phyloP scores from a whole-genome alignment of 2,888 invertebrate species.

The Erannis defoliaria region DNA sequence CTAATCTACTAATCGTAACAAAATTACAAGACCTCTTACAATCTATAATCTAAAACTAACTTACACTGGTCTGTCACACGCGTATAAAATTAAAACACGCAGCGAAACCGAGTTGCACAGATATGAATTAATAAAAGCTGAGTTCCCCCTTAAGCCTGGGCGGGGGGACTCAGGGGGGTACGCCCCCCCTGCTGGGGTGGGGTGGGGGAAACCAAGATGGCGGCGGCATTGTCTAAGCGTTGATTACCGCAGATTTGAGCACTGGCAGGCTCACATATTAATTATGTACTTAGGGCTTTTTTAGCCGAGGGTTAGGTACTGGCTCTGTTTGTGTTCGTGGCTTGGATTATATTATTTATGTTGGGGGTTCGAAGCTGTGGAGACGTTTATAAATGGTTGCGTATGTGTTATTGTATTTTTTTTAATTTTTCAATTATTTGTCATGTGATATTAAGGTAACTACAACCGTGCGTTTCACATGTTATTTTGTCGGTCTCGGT shows the following conservation, averaged over 20 bases:
- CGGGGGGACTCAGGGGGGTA: slow-evolving; percentile 42
- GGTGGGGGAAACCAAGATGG: slow-evolving; percentile 72
- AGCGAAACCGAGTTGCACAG: slow-evolving; percentile 61
- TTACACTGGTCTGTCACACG: slow-evolving; percentile 41
- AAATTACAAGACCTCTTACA: slow-evolving; percentile 14
- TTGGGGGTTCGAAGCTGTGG: slow-evolving; percentile 7
- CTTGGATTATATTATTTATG: slow-evolving; percentile 51
- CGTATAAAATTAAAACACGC: slow-evolving; percentile 59
- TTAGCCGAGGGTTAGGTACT: slow-evolving; percentile 45
- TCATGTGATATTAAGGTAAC: too few species aligned
- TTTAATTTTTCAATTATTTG: too few species aligned
- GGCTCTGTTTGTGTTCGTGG: slow-evolving; percentile 49
- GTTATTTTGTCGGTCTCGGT: too few species aligned
- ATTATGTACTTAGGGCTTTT: slow-evolving; percentile 77
- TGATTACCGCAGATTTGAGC: slow-evolving; percentile 82
- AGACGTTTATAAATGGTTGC: background rate
- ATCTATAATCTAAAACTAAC: slow-evolving; percentile 20
- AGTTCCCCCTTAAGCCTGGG: slow-evolving; percentile 65
- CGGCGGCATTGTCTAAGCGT: slow-evolving; percentile 81
- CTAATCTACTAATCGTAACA: slow-evolving; percentile 24
- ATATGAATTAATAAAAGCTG: slow-evolving; percentile 71
- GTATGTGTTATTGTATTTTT: background rate
- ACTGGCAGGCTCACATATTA: slow-evolving; percentile 79
- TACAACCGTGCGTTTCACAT: too few species aligned
- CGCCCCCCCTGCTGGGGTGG: slow-evolving; percentile 40